Base-by-base conservation (phyloP, 2,113 vertebrate genomes). In the Falcunculus frontatus region DNA sequence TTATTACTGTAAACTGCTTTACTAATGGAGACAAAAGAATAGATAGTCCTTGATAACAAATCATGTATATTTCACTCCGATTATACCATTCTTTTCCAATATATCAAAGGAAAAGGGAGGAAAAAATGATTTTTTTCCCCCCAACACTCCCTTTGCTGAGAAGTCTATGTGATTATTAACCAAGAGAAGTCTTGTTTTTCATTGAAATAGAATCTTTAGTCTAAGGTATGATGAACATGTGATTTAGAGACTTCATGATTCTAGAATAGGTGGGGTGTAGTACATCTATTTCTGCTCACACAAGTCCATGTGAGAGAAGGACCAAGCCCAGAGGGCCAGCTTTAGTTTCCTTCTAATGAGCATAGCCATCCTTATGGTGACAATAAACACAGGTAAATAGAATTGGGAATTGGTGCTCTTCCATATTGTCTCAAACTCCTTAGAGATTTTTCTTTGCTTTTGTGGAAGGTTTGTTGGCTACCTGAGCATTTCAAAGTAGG, bases 61-160 rank as follows among this genome's bases (percentile, higher is more conserved):
- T n/a, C 2, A 5, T 39, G 6, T 27, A 2, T 47, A 10, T 59
- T 73, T 73, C 21, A 23, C 60, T 56, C n/a, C n/a, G 59, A 74
- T 52, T 20, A 73, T 35, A 29, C 16, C 13, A 21, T 68, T 37
- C 12, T 67, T 68, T 94, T 72, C 42, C 57, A 75, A 29, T 46
- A 53, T 70, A 67, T 49, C 42, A 85, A 68, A 82, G 50, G n/a
- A 74, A 52, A 92, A 47, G 7, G 16, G 39, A 68, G 14, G 5
- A n/a, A 25, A 62, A 53, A 17, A 12, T 1, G 0, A 13, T 6
- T 10, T 10, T 46, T 44, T 25, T 23, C 11, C 2, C 2, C 2
- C 9, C 22, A 73, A 5, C 19, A 17, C 3, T 60, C 9, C 27
- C 10, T 84, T 19, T 77, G 12, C n/a, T 3, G 2, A 62, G 39